Percentiles rank a stretch among this genome's conserved stretches.
Conservation (phyloP, 1,140 invertebrate genomes). For the Uloborus diversus region DNA sequence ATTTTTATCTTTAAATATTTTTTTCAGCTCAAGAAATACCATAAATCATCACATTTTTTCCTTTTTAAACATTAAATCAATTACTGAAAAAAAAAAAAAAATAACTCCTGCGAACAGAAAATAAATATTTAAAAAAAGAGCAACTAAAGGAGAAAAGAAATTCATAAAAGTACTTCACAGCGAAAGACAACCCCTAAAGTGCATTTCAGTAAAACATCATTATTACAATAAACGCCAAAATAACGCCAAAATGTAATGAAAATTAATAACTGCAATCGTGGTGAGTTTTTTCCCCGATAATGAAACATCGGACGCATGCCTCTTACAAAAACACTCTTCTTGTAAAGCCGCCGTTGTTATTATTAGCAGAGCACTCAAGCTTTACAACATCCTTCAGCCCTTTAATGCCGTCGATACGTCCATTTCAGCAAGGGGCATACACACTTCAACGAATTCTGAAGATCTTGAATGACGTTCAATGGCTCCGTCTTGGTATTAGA, state of each 20-base stretch:
- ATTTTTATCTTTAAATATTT: too few relatives aligned
- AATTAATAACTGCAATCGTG: constrained; percentile 21
- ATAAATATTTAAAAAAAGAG: neutral
- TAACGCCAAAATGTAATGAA: too few relatives aligned
- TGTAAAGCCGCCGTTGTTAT: constrained; percentile 24
- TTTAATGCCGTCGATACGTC: constrained; percentile 20
- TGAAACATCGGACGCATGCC: neutral
- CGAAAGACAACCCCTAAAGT: neutral
- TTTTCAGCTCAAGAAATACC: too few relatives aligned
- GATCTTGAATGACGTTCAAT: constrained; percentile 40
- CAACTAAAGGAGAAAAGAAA: neutral
- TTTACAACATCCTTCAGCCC: constrained; percentile 12
- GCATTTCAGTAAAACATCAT: constrained; percentile 26
- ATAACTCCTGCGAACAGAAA: neutral
- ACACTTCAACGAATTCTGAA: constrained; percentile 31
- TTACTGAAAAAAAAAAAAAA: too few relatives aligned
- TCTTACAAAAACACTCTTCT: constrained; percentile 21
- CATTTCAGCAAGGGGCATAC: neutral
- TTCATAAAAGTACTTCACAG: neutral
- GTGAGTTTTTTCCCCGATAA: neutral
- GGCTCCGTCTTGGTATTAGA: constrained; percentile 23
- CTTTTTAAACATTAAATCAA: too few relatives aligned
- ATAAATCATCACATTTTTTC: too few relatives aligned
- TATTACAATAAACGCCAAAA: constrained; percentile 41
- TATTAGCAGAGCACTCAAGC: constrained; percentile 23